Conservation (phyloP, 64 coral and sea anemone species). For the Actinia equina region DNA sequence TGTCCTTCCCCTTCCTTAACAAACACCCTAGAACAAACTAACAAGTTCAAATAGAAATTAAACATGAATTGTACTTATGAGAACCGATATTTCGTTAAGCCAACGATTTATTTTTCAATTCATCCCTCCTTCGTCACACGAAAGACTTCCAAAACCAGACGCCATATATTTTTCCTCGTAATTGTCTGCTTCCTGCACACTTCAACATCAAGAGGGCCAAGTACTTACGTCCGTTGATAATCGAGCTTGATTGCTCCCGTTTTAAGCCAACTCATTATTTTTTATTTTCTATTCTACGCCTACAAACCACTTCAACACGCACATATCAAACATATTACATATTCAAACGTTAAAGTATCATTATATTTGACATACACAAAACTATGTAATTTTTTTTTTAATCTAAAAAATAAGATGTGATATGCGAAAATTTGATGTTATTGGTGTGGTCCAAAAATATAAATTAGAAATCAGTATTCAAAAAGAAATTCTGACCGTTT, state of each 20-base stretch:
- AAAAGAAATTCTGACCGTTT: neutral
- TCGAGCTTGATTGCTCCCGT: constrained; percentile 1
- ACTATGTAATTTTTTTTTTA: too few relatives aligned
- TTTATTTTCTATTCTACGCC: neutral
- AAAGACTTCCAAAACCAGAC: neutral
- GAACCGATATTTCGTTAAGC: neutral
- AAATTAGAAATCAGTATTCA: neutral
- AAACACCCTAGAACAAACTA: neutral
- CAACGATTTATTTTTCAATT: neutral
- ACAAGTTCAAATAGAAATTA: neutral
- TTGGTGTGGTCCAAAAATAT: neutral
- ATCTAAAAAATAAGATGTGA: neutral
- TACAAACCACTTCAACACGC: neutral
- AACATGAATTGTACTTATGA: neutral
- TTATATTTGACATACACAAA: neutral
- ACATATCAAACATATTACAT: neutral
- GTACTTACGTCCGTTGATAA: neutral
- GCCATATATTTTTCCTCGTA: neutral
- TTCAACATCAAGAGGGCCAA: neutral
- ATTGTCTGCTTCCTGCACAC: neutral
- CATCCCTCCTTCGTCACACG: neutral
- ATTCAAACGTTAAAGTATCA: neutral
- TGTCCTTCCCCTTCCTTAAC: neutral
- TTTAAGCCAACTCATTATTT: neutral
- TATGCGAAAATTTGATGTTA: neutral